phyloP scores from a whole-genome alignment of 1,140 invertebrate genomes.

The Chymomyza costata region DNA sequence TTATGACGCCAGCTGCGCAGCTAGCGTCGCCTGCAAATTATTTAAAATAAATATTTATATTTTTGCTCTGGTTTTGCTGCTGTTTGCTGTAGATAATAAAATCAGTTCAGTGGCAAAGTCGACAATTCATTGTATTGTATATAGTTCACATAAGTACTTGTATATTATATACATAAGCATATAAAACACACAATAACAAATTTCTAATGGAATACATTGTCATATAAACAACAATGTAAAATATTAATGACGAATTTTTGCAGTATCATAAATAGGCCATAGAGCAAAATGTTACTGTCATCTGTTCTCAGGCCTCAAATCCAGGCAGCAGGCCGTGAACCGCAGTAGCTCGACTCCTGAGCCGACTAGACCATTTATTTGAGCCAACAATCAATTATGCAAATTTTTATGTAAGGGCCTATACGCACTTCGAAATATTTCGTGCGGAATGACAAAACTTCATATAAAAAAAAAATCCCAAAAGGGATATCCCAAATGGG shows the following conservation, averaged over 20 bases:
- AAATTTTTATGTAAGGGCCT: too few species aligned
- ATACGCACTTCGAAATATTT: too few species aligned
- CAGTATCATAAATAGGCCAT: conserved; percentile 32
- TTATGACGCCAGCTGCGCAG: too few species aligned
- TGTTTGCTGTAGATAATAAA: conserved; percentile 20
- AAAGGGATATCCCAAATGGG: too few species aligned
- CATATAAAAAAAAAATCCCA: too few species aligned
- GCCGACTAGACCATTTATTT: too few species aligned
- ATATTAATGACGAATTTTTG: conserved; percentile 56
- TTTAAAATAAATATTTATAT: conserved; percentile 52
- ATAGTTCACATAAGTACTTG: too few species aligned
- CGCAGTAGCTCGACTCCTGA: background rate
- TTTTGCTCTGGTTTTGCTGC: conserved; percentile 17
- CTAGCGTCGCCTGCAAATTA: conserved; percentile 29
- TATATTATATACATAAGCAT: background rate
- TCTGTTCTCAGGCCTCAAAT: conserved; percentile 40
- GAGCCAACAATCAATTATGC: too few species aligned
- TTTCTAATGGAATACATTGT: too few species aligned
- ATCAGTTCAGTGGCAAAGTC: conserved; percentile 55
- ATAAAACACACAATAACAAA: background rate
- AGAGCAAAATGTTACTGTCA: too few species aligned
- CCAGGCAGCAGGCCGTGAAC: too few species aligned
- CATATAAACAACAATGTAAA: conserved; percentile 6
- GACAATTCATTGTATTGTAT: conserved; percentile 33
- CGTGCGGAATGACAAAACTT: too few species aligned